Evolutionary conservation across 2,113 vertebrate genomes (phyloP).

Genomic region (Campylorhamphus procurvoides): DNA sequence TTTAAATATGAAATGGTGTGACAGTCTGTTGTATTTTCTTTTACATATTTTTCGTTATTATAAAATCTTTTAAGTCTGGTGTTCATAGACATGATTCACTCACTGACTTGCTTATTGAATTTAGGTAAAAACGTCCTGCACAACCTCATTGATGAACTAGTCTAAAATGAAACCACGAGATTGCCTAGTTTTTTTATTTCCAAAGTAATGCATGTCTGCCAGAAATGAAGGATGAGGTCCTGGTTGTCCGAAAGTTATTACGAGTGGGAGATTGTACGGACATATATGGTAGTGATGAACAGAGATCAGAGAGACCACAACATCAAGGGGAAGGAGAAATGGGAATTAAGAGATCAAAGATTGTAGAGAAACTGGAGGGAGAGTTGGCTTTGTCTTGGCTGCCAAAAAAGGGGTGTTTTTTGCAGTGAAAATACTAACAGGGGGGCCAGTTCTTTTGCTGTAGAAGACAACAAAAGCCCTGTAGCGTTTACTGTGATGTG

Average conservation of each 20-base stretch:
- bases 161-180: background rate
- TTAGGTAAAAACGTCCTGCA: background rate
- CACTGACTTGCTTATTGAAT: background rate
- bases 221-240: background rate
- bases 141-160: background rate
- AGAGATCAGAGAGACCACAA: conserved; percentile 24
- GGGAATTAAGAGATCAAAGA: conserved; percentile 49
- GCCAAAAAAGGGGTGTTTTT: conserved; percentile 26
- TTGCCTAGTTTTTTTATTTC: background rate
- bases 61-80: background rate
- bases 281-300: conserved; percentile 8
- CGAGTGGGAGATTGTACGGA: background rate
- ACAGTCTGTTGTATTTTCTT: background rate
- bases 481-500: background rate
- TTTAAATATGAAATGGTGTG: background rate
- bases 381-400: conserved; percentile 45
- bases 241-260: background rate
- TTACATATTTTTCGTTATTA: background rate
- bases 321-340: conserved; percentile 42
- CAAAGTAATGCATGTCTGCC: background rate
- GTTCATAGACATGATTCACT: background rate
- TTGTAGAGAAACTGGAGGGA: conserved; percentile 22
- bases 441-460: background rate
- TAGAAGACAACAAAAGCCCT: background rate
- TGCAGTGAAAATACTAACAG: background rate